These are phyloP conservation scores for Emydoidea blandingii DNA, from an alignment of 2,797 vertebrate species.

Conservation along the genomic window DNA sequence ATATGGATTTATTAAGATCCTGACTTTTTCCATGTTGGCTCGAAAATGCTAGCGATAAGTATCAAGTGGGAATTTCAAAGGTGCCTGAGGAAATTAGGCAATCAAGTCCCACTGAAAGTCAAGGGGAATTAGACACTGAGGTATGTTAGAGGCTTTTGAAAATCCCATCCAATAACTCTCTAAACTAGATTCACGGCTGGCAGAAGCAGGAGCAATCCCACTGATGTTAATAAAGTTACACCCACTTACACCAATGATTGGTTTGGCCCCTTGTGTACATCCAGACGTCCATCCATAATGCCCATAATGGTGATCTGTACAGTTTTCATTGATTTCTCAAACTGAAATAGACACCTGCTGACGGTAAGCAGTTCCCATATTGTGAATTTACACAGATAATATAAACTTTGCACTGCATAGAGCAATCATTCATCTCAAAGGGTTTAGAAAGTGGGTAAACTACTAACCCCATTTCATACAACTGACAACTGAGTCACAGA, in stretches of 20 bases:
- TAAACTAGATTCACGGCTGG: neutral
- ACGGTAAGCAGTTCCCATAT: neutral
- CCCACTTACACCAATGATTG: neutral
- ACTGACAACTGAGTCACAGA: fast-evolving
- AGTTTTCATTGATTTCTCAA: neutral
- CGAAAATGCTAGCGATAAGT: fast-evolving
- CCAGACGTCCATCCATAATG: neutral
- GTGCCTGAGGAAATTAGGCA: neutral
- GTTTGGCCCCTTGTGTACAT: neutral
- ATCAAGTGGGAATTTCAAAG: neutral
- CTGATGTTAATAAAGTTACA: neutral
- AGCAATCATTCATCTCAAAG: neutral
- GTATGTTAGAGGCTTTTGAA: neutral
- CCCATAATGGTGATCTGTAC: fast-evolving
- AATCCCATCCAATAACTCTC: neutral
- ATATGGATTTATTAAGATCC: neutral
- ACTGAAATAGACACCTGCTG: neutral
- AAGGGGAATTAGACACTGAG: neutral
- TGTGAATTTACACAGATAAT: neutral
- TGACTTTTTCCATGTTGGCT: neutral
- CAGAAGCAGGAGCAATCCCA: neutral
- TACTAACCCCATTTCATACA: fast-evolving
- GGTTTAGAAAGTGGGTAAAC: neutral
- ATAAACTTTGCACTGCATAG: fast-evolving
- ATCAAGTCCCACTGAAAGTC: neutral